Evolutionary conservation across 2,888 invertebrate species (phyloP).

Genomic region (Hirtodrosophila histrioides): DNA sequence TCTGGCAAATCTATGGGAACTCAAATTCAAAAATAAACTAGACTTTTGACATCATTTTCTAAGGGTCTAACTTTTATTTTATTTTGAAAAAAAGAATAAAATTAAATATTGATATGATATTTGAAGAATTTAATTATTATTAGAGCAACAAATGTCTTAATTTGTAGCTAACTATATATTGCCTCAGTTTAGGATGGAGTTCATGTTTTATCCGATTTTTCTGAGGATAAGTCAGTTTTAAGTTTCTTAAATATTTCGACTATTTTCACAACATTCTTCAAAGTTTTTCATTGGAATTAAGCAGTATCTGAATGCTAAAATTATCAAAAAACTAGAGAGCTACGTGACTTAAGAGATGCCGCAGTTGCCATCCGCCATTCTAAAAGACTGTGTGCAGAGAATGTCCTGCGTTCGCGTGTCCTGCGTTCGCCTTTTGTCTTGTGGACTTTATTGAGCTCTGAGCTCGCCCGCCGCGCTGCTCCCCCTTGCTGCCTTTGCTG

Average conservation of each 20-base stretch:
- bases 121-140: too few relatives aligned
- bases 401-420: not conserved
- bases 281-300: not conserved
- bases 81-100: too few relatives aligned
- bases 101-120: too few relatives aligned
- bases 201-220: too few relatives aligned
- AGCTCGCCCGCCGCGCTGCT: slow-evolving; percentile 4
- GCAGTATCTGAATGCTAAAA: slow-evolving; percentile 14
- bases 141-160: too few relatives aligned
- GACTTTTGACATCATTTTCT: too few relatives aligned
- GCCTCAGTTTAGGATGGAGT: too few relatives aligned
- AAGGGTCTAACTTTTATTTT: too few relatives aligned
- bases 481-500: not conserved
- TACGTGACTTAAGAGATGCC: slow-evolving; percentile 21
- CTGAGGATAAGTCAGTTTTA: too few relatives aligned
- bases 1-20: too few relatives aligned
- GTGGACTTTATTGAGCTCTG: slow-evolving; percentile 54
- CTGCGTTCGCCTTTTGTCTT: slow-evolving; percentile 9
- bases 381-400: not conserved
- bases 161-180: too few relatives aligned
- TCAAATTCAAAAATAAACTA: too few relatives aligned
- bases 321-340: slow-evolving; percentile 18
- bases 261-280: slow-evolving; percentile 1
- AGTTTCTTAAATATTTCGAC: not conserved
- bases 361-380: not conserved